Evolutionary conservation across 2,113 vertebrate genomes (phyloP), one percentile per base, ranked within the genome.

Genomic region (Pollachius pollachius): DNA sequence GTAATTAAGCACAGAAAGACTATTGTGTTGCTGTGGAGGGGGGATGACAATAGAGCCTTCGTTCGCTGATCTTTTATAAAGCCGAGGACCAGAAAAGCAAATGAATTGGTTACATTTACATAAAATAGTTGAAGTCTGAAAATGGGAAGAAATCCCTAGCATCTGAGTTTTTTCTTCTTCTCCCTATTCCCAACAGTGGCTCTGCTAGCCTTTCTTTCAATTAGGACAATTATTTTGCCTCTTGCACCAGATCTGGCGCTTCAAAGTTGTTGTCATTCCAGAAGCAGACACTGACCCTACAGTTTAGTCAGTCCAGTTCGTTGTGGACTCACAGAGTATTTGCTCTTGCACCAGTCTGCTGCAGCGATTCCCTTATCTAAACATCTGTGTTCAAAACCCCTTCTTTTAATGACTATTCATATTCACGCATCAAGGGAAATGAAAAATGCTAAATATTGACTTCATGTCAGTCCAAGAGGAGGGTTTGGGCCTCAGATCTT

Each of bases 251-350:
- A 23, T 41, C 12, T 65, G 52, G 9, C 56, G 60, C 16, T 67
- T 34, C 61, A 70, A 58, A 23, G 61, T 73, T 80, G 79, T 67
- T 57, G 17, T 57, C 82, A 80, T 75, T 81, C 79, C 75, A 69
- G 0, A 77, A 63, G 62, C n/a, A 72, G 57, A 76, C 8, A 56
- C 0, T 77, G 71, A 78, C 65, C 48, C 69, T 12, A 0, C 18
- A 12, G 62, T 25, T 66, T 52, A 67, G 73, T 70, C 71, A 48
- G 69, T 9, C 68, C 61, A 23, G 57, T 74, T 27, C 64, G 65
- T 54, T 52, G 57, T 27, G 5, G 41, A 30, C 65, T 67, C 60
- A 62, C 18, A 4, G 11, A 8, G 41, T 65, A 65, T 75, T 73
- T 72, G 61, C 63, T 62, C 62, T 76, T 76, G 63, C 70, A 66